These are phyloP conservation scores for Nymphalis c-album DNA, from an alignment of 2,888 invertebrate genomes.

Conservation along the genomic window DNA sequence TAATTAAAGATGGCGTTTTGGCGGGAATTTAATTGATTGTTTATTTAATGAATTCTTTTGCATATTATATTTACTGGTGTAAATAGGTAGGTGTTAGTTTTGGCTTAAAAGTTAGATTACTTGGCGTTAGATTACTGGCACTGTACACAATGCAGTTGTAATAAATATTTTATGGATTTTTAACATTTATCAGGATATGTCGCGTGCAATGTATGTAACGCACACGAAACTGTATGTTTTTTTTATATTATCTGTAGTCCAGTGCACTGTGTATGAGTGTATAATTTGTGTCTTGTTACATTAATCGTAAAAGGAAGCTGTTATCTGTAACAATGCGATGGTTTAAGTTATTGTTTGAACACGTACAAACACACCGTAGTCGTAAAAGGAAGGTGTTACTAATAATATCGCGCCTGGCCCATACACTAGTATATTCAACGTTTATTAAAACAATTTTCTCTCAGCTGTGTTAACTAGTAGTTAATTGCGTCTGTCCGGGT, in stretches of 20 bases:
- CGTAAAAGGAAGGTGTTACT: not conserved
- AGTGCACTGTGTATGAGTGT: not conserved
- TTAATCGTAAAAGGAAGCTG: constrained; percentile 4
- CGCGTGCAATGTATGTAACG: not conserved
- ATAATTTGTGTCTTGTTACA: constrained; percentile 6
- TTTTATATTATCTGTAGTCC: not conserved
- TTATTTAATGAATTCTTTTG: constrained; percentile 1
- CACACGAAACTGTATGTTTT: constrained; percentile 2
- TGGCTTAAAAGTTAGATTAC: too few relatives aligned
- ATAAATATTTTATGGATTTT: too few relatives aligned
- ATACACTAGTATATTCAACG: not conserved
- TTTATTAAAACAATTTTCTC: not conserved
- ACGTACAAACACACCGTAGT: not conserved
- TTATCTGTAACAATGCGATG: constrained; percentile 1
- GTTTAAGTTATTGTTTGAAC: constrained; percentile 1
- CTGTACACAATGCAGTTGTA: too few relatives aligned
- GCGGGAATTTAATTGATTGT: constrained; percentile 10
- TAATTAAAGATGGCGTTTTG: constrained; percentile 27
- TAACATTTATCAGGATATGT: not conserved
- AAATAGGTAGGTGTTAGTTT: too few relatives aligned
- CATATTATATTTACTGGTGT: not conserved
- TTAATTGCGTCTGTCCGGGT: too few relatives aligned
- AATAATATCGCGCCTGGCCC: not conserved
- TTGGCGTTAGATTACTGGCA: too few relatives aligned
- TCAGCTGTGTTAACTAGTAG: too few relatives aligned